phyloP scores from a whole-genome alignment of 2,113 vertebrate species.

The Paradoxurus hermaphroditus region DNA sequence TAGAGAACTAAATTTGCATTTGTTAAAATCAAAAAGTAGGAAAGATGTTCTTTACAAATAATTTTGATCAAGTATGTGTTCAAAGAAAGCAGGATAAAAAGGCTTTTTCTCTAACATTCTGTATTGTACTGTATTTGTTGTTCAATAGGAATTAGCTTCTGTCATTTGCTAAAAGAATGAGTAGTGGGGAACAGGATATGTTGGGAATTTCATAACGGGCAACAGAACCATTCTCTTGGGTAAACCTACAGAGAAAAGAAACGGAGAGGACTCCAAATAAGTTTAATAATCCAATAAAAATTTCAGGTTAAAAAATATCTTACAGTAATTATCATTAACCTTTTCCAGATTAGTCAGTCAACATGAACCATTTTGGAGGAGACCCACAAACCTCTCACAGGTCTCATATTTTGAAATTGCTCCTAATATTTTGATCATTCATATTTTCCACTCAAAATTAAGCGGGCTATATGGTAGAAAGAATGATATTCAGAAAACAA shows the following conservation, averaged over 20 bases:
- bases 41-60: conserved; percentile 93
- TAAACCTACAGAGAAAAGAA: conserved; percentile 98
- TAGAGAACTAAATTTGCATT: conserved; percentile 95
- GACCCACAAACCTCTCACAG: conserved; percentile 30
- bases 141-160: conserved; percentile 86
- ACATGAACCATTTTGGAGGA: conserved; percentile 63
- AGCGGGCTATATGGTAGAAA: conserved; percentile 4
- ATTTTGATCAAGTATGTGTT: conserved; percentile 90
- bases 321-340: conserved; percentile 82
- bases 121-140: conserved; percentile 84
- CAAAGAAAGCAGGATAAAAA: conserved; percentile 88
- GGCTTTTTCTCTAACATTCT: conserved; percentile 89
- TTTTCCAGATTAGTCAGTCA: conserved; percentile 84
- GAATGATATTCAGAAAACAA: conserved; percentile 12
- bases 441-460: conserved; percentile 39
- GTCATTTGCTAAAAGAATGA: conserved; percentile 98
- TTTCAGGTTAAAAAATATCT: conserved; percentile 76
- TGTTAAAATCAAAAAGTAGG: conserved; percentile 91
- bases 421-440: conserved; percentile 26
- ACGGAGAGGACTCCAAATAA: conserved; percentile 95
- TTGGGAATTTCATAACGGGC: conserved; percentile 99
- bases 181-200: conserved; percentile 98
- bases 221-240: conserved; percentile 99
- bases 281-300: conserved; percentile 86
- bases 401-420: conserved; percentile 41